Evolutionary conservation across 2,888 invertebrate species (phyloP).

Genomic region (Perizoma affinitatum): DNA sequence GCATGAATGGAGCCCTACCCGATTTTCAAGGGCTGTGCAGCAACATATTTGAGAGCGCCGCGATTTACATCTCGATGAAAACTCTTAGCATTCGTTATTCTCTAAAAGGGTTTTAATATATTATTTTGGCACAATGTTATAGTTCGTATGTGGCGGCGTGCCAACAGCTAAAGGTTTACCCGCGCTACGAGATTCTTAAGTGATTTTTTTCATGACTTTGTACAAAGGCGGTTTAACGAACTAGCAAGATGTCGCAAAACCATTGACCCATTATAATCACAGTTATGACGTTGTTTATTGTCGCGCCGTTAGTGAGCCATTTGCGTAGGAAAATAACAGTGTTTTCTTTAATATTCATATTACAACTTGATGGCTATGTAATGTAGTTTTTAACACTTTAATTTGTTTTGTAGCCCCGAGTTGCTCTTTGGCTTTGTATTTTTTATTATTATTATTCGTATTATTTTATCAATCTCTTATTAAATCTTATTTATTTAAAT

Average conservation of each 20-base stretch:
- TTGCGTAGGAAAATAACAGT: constrained; percentile 49
- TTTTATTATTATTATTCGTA: constrained; percentile 4
- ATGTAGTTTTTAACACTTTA: constrained; percentile 36
- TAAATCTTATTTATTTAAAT: too few species aligned
- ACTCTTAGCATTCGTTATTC: constrained; percentile 67
- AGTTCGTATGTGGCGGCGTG: constrained; percentile 63
- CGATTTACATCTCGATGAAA: constrained; percentile 56
- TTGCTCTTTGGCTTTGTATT: constrained; percentile 20
- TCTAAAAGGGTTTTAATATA: constrained; percentile 73
- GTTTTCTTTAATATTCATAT: constrained; percentile 45
- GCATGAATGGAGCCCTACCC: constrained; percentile 64
- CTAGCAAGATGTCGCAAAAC: constrained; percentile 73
- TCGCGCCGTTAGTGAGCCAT: constrained; percentile 55
- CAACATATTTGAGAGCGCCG: constrained; percentile 54
- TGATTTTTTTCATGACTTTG: constrained; percentile 73
- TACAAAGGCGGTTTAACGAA: constrained; percentile 71
- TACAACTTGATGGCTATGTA: constrained; percentile 45
- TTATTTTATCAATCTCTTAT: too few species aligned
- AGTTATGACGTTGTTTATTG: constrained; percentile 69
- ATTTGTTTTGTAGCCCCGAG: constrained; percentile 38
- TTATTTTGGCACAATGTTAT: constrained; percentile 77
- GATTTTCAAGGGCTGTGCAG: constrained; percentile 58
- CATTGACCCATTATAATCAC: constrained; percentile 73
- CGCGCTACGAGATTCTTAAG: constrained; percentile 71
- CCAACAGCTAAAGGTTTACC: constrained; percentile 76